Evolutionary conservation across 2,113 vertebrate species (phyloP).

Genomic region (Polypterus bichir): DNA sequence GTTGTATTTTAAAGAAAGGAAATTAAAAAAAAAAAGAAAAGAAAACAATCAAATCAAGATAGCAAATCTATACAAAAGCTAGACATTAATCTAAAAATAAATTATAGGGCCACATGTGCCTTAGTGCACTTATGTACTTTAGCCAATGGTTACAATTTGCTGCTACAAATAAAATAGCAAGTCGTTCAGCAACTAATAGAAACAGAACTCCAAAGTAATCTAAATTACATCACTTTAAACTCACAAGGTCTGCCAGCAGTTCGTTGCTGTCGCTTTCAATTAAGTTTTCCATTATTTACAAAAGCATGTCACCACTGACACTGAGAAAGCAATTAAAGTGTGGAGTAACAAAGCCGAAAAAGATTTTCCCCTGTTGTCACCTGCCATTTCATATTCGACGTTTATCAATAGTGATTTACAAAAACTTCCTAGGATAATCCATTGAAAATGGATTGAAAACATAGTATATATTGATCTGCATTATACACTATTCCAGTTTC

Average conservation of each 20-base stretch:
- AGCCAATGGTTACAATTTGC: slow-evolving; percentile 3
- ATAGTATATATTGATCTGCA: too few relatives aligned
- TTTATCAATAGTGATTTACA: too few relatives aligned
- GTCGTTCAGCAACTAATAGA: slow-evolving; percentile 14
- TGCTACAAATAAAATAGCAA: slow-evolving; percentile 16
- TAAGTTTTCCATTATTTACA: slow-evolving; percentile 18
- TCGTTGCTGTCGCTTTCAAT: slow-evolving; percentile 17
- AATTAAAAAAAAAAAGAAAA: too few relatives aligned
- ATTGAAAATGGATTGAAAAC: too few relatives aligned
- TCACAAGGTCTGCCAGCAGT: slow-evolving; percentile 11
- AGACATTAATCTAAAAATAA: too few relatives aligned
- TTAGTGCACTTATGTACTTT: slow-evolving; percentile 5
- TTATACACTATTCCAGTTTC: too few relatives aligned
- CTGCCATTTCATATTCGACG: neutral
- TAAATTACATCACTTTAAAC: slow-evolving; percentile 14
- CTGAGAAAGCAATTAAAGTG: slow-evolving; percentile 12
- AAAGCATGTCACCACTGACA: slow-evolving; percentile 17
- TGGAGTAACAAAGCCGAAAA: slow-evolving; percentile 2
- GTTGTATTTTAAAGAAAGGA: too few relatives aligned
- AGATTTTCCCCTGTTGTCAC: neutral
- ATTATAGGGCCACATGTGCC: neutral
- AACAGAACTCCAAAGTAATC: slow-evolving; percentile 12
- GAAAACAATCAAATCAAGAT: too few relatives aligned
- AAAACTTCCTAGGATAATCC: too few relatives aligned
- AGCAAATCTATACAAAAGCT: too few relatives aligned